Conservation (phyloP, 2,888 invertebrate species). For the Polylopha cassiicola region DNA sequence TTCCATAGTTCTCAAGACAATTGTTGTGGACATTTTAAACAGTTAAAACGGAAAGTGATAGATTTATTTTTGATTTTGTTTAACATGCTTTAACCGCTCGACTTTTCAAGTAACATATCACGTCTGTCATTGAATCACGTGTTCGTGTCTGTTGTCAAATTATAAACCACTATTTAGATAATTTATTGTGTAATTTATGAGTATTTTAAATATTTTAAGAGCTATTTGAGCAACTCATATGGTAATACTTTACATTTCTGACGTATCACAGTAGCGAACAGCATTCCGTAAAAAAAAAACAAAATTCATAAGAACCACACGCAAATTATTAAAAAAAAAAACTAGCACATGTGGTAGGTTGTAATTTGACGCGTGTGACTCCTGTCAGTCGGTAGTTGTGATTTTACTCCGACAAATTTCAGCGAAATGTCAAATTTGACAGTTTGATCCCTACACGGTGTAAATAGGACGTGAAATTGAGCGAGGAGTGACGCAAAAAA, state of each 20-base stretch:
- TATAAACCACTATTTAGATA: too few relatives aligned
- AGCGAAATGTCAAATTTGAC: slow-evolving; percentile 51
- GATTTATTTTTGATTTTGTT: too few relatives aligned
- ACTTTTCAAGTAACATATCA: too few relatives aligned
- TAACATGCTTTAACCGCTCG: too few relatives aligned
- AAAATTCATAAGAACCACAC: slow-evolving; percentile 45
- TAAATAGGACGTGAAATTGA: slow-evolving; percentile 61
- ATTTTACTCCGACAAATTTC: slow-evolving; percentile 47
- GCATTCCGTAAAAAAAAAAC: slow-evolving; percentile 29
- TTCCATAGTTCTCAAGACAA: slow-evolving; percentile 25
- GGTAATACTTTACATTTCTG: slow-evolving; percentile 17
- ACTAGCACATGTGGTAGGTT: slow-evolving; percentile 50
- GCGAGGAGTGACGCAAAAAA: slow-evolving; percentile 28
- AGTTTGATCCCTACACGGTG: slow-evolving; percentile 38
- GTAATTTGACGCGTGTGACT: slow-evolving; percentile 54
- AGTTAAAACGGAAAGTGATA: slow-evolving; percentile 20
- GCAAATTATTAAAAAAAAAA: slow-evolving; percentile 39
- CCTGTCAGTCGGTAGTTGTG: slow-evolving; percentile 48
- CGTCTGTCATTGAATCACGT: too few relatives aligned
- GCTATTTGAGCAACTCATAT: too few relatives aligned
- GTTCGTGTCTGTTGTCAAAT: too few relatives aligned
- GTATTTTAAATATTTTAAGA: neutral
- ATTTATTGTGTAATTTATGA: neutral
- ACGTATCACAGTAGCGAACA: slow-evolving; percentile 43
- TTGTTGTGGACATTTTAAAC: slow-evolving; percentile 19